Base-by-base conservation (phyloP, 2,888 invertebrate species). In the Acronicta psi region DNA sequence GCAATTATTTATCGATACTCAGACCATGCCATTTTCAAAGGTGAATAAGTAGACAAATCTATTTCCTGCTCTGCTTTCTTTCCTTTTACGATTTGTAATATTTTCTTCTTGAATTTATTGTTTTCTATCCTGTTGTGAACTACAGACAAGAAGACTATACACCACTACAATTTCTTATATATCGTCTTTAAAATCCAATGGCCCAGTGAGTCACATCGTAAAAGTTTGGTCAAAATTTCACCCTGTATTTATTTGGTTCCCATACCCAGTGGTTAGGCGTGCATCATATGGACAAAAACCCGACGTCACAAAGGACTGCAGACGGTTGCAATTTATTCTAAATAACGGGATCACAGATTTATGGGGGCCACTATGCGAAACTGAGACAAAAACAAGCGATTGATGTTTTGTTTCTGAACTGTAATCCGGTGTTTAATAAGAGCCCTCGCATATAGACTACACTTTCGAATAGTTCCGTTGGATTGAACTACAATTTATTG, bases 341-440 rank as follows among this genome's bases (percentile, higher is more conserved):
- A 77, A 75, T 89, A 89, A 87, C 89, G 88, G 89, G 78, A 79
- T 69, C 67, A 25, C 53, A 76, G 84, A 89, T 89, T 88, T 88
- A 89, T 88, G 79, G 78, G 77, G 75, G 65, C 77, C 73, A 73
- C 69, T 71, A 60, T 58, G 52, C 71, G 79, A 81, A 77, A 70
- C 59, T 59, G 58, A 79, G 75, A 55, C 77, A 80, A 80, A 83
- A 82, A 81, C 45, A 45, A 38, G 34, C 63, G 69, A 72, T 75
- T 68, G 63, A 64, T 43, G 67, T 68, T 77, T 72, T 66, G 63
- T 59, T 52, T 44, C 53, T 10, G 9, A 50, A 70, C 52, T 66
- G 64, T 58, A 47, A 54, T 59, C 75, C 58, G 53, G 51, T 55
- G 67, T 65, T 65, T 59, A 54, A 65, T 65, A 68, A 43, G 46